Evolutionary conservation across 2,113 vertebrate genomes (phyloP).

Genomic region (Serilophus lunatus): DNA sequence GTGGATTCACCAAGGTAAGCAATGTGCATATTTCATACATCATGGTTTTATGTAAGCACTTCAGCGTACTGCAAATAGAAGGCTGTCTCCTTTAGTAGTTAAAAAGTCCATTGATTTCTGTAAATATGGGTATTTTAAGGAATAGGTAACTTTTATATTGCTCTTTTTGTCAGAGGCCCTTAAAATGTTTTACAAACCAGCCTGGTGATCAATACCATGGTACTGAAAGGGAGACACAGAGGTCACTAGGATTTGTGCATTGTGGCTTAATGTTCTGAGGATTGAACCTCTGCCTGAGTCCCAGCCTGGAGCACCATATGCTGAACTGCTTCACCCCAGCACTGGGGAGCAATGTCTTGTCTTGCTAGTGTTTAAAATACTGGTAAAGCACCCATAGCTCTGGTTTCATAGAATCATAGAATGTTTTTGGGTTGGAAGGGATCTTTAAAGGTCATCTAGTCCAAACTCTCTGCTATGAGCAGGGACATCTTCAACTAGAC

Average conservation of each 20-base stretch:
- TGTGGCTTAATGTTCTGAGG: background rate
- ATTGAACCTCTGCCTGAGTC: accelerated
- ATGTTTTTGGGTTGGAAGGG: background rate
- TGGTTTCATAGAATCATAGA: background rate
- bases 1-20: slow-evolving; percentile 45
- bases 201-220: background rate
- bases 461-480: background rate
- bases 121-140: background rate
- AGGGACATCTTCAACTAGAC: background rate
- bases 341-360: background rate
- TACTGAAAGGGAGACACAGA: background rate
- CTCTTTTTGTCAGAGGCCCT: background rate
- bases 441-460: background rate
- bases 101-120: background rate
- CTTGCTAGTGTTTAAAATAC: background rate
- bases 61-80: background rate
- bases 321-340: background rate
- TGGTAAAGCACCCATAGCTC: accelerated
- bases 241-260: background rate
- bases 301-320: accelerated
- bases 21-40: slow-evolving; percentile 3
- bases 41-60: background rate
- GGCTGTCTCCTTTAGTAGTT: background rate
- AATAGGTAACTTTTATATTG: background rate
- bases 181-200: background rate